These are phyloP conservation scores for Drosophila demipolita DNA, from an alignment of 2,888 invertebrate genomes.

Conservation along the genomic window DNA sequence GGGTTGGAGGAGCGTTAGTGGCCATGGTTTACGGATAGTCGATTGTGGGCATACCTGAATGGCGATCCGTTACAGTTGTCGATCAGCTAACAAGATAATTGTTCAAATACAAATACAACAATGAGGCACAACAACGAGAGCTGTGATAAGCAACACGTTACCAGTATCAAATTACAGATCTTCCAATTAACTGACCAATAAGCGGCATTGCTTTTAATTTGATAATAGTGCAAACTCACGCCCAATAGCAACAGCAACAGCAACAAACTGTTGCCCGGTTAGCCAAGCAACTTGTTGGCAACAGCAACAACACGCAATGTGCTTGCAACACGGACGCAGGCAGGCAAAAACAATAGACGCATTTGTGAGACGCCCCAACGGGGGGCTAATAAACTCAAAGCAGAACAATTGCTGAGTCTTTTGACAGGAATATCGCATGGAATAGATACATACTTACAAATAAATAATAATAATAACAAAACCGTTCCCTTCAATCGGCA, in stretches of 20 bases:
- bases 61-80: slow-evolving; percentile 77
- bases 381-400: slow-evolving; percentile 78
- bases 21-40: slow-evolving; percentile 26
- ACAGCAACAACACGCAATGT: slow-evolving; percentile 38
- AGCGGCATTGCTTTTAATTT: slow-evolving; percentile 76
- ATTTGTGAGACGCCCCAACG: slow-evolving; percentile 69
- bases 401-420: slow-evolving; percentile 65
- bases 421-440: slow-evolving; percentile 48
- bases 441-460: slow-evolving; percentile 36
- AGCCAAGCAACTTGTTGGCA: slow-evolving; percentile 61
- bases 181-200: slow-evolving; percentile 79
- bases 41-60: slow-evolving; percentile 41
- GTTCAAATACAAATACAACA: slow-evolving; percentile 55
- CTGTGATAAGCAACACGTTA: slow-evolving; percentile 79
- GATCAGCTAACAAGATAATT: slow-evolving; percentile 80
- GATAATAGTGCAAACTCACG: slow-evolving; percentile 75
- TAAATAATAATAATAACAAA: slow-evolving; percentile 1
- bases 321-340: slow-evolving; percentile 47
- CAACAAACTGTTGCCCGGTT: slow-evolving; percentile 31
- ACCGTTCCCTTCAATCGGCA: slow-evolving; percentile 2
- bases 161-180: slow-evolving; percentile 75
- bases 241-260: slow-evolving; percentile 44
- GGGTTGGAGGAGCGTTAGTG: slow-evolving; percentile 2
- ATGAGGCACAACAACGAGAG: slow-evolving; percentile 54
- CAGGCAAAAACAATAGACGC: slow-evolving; percentile 67